Percentiles rank a stretch among this genome's conserved stretches.
phyloP scores from a whole-genome alignment of 2,797 vertebrate species.

The Pseudochromis fuscus region DNA sequence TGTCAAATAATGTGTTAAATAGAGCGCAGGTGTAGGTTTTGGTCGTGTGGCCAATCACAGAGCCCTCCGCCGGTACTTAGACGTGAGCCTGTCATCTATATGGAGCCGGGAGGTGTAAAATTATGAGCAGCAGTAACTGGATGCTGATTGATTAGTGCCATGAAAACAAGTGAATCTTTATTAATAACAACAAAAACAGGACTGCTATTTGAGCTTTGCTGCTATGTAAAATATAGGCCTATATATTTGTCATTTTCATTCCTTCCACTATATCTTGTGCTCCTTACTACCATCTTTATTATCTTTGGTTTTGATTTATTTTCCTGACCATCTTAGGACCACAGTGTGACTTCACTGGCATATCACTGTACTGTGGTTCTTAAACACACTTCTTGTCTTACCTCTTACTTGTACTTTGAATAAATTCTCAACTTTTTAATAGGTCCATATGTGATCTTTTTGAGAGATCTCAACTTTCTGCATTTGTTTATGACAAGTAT shows the following conservation, averaged over 20 bases:
- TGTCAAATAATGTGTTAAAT: slow-evolving; percentile 7
- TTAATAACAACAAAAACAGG: background rate
- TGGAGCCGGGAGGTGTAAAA: too few species aligned
- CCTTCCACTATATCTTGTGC: too few species aligned
- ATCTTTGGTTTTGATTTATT: too few species aligned
- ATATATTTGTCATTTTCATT: too few species aligned
- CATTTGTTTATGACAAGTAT: background rate
- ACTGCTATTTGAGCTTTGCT: background rate
- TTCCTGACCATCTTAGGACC: too few species aligned
- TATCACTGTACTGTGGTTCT: too few species aligned
- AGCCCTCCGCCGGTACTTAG: slow-evolving; percentile 12
- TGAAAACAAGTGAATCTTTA: background rate
- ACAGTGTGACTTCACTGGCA: too few species aligned
- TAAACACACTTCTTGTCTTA: background rate
- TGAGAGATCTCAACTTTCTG: background rate
- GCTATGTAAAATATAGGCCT: too few species aligned
- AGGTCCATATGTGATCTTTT: background rate
- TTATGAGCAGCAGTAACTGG: background rate
- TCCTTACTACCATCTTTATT: too few species aligned
- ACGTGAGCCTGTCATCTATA: slow-evolving; percentile 6
- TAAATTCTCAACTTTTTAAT: background rate
- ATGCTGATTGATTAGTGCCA: background rate
- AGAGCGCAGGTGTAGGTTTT: slow-evolving; percentile 28
- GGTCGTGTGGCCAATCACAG: slow-evolving; percentile 28
- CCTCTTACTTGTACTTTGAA: background rate